A percentile compares a stretch with the other conserved stretches of the same genome.
Evolutionary conservation across 2,888 invertebrate genomes (phyloP).

Genomic region (Priocnemis perturbator): DNA sequence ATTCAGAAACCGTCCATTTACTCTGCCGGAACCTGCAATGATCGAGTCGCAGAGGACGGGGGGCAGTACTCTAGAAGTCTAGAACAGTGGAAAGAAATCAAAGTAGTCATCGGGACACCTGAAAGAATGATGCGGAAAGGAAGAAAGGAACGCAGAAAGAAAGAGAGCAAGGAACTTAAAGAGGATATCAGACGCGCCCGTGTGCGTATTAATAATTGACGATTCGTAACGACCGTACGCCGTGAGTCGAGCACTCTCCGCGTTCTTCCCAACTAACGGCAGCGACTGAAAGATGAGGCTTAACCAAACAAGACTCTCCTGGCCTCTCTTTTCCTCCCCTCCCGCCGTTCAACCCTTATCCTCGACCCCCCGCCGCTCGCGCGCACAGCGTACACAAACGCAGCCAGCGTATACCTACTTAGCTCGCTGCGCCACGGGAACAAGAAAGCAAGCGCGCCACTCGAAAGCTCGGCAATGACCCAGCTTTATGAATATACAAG

Average conservation of each 20-base stretch:
- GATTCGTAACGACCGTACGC: constrained; percentile 50
- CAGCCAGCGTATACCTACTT: constrained; percentile 47
- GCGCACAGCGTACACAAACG: constrained; percentile 43
- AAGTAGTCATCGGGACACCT: too few relatives aligned
- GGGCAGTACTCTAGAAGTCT: too few relatives aligned
- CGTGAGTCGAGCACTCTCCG: constrained; percentile 34
- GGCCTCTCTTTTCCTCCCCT: constrained; percentile 5
- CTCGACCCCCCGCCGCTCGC: too few relatives aligned
- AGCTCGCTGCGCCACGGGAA: constrained; percentile 49
- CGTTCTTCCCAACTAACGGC: constrained; percentile 27
- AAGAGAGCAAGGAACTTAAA: background rate
- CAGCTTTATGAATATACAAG: constrained; percentile 56
- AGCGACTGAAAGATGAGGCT: constrained; percentile 19
- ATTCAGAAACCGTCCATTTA: too few relatives aligned
- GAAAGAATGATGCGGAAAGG: too few relatives aligned
- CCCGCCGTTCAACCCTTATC: constrained; percentile 5
- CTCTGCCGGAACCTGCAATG: too few relatives aligned
- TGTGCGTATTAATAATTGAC: constrained; percentile 55
- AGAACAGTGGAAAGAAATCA: too few relatives aligned
- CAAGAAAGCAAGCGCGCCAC: constrained; percentile 45
- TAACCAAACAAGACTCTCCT: constrained; percentile 12
- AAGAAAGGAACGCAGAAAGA: background rate
- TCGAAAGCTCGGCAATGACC: constrained; percentile 58
- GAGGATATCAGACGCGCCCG: constrained; percentile 39
- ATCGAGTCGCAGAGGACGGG: too few relatives aligned